Percentiles rank a stretch among this genome's conserved stretches.
phyloP scores from a whole-genome alignment of 1,140 invertebrate genomes.

The Drosophila equinoxialis region DNA sequence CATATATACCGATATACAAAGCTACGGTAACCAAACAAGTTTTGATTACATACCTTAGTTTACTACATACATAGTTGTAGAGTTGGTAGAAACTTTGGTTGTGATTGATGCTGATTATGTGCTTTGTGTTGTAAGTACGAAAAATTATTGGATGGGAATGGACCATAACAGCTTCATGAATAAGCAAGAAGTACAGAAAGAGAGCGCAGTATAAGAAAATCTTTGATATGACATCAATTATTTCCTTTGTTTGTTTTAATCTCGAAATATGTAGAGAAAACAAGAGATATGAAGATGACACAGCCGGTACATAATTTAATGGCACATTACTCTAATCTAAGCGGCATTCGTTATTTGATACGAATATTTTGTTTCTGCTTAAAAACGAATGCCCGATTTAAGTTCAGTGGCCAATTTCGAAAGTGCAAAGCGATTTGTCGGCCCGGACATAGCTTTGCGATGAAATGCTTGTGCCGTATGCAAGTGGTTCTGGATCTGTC shows the following conservation, averaged over 20 bases:
- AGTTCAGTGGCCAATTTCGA: background rate
- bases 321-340: constrained; percentile 3
- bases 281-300: constrained; percentile 17
- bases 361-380: background rate
- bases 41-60: background rate
- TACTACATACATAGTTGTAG: background rate
- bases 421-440: background rate
- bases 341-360: background rate
- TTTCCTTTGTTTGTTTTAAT: constrained; percentile 1
- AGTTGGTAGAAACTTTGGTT: background rate
- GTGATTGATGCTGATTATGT: background rate
- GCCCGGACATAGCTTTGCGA: background rate
- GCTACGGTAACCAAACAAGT: background rate
- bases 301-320: constrained; percentile 12
- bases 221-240: constrained; percentile 14
- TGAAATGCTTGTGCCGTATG: background rate
- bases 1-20: constrained; percentile 7
- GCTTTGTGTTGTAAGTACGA: constrained; percentile 4
- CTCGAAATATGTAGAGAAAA: background rate
- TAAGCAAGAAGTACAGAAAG: background rate
- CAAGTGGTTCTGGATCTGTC: background rate
- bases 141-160: background rate
- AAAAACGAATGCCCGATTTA: background rate
- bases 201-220: constrained; percentile 13
- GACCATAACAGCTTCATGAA: background rate